Evolutionary conservation across 2,113 vertebrate species (phyloP).

Genomic region (Crotalus tigris): DNA sequence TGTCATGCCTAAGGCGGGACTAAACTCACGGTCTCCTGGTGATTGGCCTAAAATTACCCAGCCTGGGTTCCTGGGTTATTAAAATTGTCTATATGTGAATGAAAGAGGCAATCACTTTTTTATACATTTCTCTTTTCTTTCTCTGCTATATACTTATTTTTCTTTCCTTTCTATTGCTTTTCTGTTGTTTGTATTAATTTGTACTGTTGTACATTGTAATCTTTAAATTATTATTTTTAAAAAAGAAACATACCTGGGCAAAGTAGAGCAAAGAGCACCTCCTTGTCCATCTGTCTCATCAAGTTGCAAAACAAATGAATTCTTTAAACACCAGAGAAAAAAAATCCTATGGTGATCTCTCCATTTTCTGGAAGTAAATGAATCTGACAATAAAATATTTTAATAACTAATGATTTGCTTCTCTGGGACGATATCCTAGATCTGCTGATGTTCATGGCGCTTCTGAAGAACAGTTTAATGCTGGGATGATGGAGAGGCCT

Average conservation of each 20-base stretch:
- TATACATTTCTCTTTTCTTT: not conserved
- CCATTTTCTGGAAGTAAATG: not conserved
- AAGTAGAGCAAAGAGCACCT: not conserved
- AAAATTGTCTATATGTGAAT: not conserved
- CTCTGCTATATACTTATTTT: not conserved
- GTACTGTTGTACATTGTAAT: not conserved
- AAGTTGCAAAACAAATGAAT: not conserved
- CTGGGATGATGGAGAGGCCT: not conserved
- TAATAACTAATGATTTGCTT: not conserved
- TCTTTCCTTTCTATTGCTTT: not conserved
- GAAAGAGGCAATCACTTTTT: not conserved
- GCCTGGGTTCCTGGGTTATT: not conserved
- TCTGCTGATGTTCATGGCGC: not conserved
- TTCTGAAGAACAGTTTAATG: not conserved
- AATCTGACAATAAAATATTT: not conserved
- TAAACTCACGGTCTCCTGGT: not conserved
- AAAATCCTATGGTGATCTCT: not conserved
- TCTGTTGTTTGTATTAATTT: not conserved
- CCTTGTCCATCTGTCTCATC: not conserved
- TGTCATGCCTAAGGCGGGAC: too few relatives aligned
- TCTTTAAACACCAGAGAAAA: not conserved
- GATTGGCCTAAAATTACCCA: not conserved
- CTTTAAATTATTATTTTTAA: not conserved
- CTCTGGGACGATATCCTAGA: not conserved
- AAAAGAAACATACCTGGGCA: not conserved